These are phyloP conservation scores for Hemicordylus capensis DNA, from an alignment of 2,113 vertebrate species.

Conservation along the genomic window DNA sequence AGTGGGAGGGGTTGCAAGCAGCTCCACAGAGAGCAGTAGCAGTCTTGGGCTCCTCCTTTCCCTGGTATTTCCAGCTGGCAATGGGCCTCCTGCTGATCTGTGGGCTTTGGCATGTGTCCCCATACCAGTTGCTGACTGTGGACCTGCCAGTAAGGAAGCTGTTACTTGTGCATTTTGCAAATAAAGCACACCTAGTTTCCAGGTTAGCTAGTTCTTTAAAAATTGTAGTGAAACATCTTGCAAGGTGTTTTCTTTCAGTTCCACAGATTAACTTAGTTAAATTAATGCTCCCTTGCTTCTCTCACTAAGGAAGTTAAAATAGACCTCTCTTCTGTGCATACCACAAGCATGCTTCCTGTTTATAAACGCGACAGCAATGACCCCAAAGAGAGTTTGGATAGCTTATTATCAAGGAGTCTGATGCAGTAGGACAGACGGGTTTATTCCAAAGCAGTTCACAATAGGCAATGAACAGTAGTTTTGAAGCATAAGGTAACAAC, in stretches of 20 bases:
- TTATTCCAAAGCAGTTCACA: not conserved
- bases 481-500: not conserved
- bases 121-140: not conserved
- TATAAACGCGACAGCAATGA: slow-evolving; percentile 17
- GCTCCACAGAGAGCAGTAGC: not conserved
- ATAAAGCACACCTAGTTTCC: too few relatives aligned
- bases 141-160: not conserved
- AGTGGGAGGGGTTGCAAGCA: too few relatives aligned
- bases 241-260: not conserved
- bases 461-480: not conserved
- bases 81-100: not conserved
- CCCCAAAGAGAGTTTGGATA: not conserved
- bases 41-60: not conserved
- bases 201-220: not conserved
- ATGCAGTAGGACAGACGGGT: not conserved
- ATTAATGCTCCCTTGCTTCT: not conserved
- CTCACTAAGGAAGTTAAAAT: not conserved
- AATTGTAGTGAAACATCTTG: slow-evolving; percentile 3
- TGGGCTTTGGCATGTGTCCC: not conserved
- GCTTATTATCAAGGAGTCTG: not conserved
- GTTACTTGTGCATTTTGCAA: slow-evolving; percentile 31
- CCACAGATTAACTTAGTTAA: not conserved
- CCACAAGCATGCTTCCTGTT: not conserved
- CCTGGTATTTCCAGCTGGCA: not conserved
- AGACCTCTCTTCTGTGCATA: slow-evolving; percentile 1